These are phyloP conservation scores for Cinara cedri DNA, from an alignment of 2,888 invertebrate species.

Conservation along the genomic window DNA sequence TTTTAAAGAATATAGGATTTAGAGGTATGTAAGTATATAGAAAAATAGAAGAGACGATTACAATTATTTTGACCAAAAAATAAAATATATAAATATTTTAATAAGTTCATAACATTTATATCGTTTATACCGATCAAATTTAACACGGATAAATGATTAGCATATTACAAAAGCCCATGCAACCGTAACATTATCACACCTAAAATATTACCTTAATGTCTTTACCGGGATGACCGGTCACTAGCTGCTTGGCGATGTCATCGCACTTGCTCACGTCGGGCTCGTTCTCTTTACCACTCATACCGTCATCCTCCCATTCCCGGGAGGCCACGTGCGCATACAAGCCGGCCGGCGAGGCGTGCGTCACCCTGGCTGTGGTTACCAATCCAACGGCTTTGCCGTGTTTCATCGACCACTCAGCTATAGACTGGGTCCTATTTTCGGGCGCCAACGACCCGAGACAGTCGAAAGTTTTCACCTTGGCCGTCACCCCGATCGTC, in stretches of 20 bases:
- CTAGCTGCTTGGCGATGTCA: conserved; percentile 78
- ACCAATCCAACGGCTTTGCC: conserved; percentile 83
- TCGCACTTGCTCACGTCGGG: conserved; percentile 66
- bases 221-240: conserved; percentile 71
- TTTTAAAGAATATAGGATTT: too few species aligned
- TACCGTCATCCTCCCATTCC: conserved; percentile 76
- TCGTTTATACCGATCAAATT: too few species aligned
- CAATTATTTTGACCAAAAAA: too few species aligned
- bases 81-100: too few species aligned
- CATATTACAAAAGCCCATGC: too few species aligned
- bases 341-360: conserved; percentile 77
- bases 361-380: conserved; percentile 83
- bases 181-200: conserved; percentile 58
- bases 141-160: too few species aligned
- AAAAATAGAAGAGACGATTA: too few species aligned
- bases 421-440: conserved; percentile 68
- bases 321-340: conserved; percentile 76
- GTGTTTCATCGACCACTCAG: conserved; percentile 75
- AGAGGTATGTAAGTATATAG: too few species aligned
- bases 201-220: conserved; percentile 74
- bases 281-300: conserved; percentile 64
- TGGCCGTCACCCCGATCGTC: conserved; percentile 69
- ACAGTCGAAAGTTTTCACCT: conserved; percentile 63
- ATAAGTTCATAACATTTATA: too few species aligned
- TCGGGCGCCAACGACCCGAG: conserved; percentile 33